Evolutionary conservation across 1,140 invertebrate species (phyloP), one percentile per base, ranked within the genome.

Genomic region (Temnothorax longispinosus): DNA sequence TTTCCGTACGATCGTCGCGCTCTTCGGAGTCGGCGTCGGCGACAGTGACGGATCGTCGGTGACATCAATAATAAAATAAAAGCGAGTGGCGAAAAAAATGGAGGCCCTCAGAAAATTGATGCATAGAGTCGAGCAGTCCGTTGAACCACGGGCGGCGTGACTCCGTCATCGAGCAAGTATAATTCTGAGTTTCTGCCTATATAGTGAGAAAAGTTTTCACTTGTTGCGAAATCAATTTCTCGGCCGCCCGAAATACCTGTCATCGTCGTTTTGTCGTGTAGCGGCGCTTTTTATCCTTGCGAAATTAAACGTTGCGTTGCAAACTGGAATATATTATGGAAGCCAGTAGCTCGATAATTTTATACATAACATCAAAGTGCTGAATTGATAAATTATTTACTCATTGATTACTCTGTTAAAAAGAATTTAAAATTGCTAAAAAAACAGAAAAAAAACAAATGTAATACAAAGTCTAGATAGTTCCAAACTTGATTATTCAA

Each of bases 21-120:
- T 75, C 58, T 86, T 76, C 52, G 69, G 44, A 41, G n/a, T 52
- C 32, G 47, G 35, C 75, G n/a, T 52, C 32, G 47, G 35, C 75
- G 87, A 89, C 88, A 81, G 77, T 87, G 88, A 90, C 82, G 88
- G 62, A 86, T 89, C 74, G 67, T 85, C 41, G 47, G 72, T 35
- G 87, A 67, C 50, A 76, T 50, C 52, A 71, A 86, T 81, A 89
- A 89, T 86, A 84, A 89, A 89, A 89, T 86, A 89, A 89, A 90
- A 86, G 77, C 80, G 74, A 85, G 76, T 15, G 76, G 32, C 54
- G 69, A 76, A 75, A 86, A 75, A 89, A 86, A 86, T 65, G 38
- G 32, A 62, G 6, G 4, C 52, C 56, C 60, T 75, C 67, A 52
- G 41, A 35, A 74, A 86, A 81, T 81, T 81, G 86, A 87, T 75